Evolutionary conservation across 2,888 invertebrate genomes (phyloP), one percentile per base, ranked within the genome.

Genomic region (Synergus umbraculus): DNA sequence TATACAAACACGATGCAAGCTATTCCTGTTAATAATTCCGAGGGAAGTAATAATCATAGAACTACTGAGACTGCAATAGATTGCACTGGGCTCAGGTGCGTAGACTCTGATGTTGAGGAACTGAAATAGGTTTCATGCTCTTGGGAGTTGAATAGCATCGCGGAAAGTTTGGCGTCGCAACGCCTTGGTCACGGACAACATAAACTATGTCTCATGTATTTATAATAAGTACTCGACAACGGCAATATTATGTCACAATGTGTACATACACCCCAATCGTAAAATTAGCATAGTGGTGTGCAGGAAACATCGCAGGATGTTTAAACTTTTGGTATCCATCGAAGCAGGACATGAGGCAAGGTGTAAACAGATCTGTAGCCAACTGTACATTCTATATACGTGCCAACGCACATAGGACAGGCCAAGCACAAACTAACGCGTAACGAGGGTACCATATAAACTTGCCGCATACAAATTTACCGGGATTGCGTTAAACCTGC

Each of bases 371-470:
- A 10, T 73, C 37, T 73, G 54, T 37, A 54, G 46, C 29, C 29
- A 49, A 49, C 15, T 54, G 37, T 58, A 10, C 13, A 54, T 54
- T 29, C 60, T 29, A 63, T 29, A 63, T 37, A 54, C 9, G 46
- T 54, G 44, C 10, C 10, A 44, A 49, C 46, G 46, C 9, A 29
- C n/a, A 69, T 67, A 13, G 2, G 64, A 22, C 63, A 63, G 29
- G 49, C 37, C 29, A 73, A 41, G 37, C 37, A 73, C 41, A 69
- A 54, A n/a, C 54, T 73, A 15, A 73, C 29, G 37, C 54, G 18
- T 73, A 73, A 73, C 54, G 73, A 73, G 73, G 37, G 54, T 73
- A 73, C 18, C 54, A 73, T 73, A 73, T 73, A 73, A 73, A 73
- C 73, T 73, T 73, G 49, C 29, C 73, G 73, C 54, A 54, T 73